Base-by-base conservation (phyloP, 1,140 invertebrate species). In the Drosophila nigromelanica region DNA sequence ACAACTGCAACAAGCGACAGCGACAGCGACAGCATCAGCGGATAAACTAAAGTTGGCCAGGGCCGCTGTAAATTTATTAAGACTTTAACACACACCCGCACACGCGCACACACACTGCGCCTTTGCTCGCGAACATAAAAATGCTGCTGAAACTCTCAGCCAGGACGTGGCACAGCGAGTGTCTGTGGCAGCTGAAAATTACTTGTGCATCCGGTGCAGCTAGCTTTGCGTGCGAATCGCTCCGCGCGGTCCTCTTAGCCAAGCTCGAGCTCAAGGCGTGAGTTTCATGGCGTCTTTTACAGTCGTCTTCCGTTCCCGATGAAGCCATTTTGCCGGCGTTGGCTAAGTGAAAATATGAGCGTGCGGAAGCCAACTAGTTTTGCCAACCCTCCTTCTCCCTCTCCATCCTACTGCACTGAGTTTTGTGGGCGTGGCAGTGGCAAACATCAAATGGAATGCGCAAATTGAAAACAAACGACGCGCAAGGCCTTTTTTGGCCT, bases 391-490 rank as follows among this genome's bases (percentile, higher is more conserved):
- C 12, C 11, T 12, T 35, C 5, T 0, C 7, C 24, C 12, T 37
- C 7, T 12, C 21, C 3, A 24, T 0, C 7, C 33, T 10, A 27
- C 7, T 33, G 14, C 43, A 6, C 12, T 63, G 45, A 3, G 14
- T 18, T 18, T 35, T 18, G 70, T 35, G 45, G 47, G 52, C 55
- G 52, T 51, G 50, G 43, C 52, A 55, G 11, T 50, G 70, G 70
- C 42, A 63, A 85, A 75, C 74, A 82, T 86, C 78, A 77, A 77
- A 76, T 80, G 68, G 56, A 66, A 80, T 78, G 67, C 59, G 73
- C 82, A 87, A 87, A 87, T 87, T 87, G 82, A 87, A 87, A 87
- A 89, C 82, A 89, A 87, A 89, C 87, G 82, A 73, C 69, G 82
- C 78, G 52, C 75, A 79, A 76, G 78, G 33, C 8, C 80, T 58